Percentiles rank a stretch among this genome's conserved stretches.
phyloP scores from a whole-genome alignment of 2,113 vertebrate genomes.

The Ptychochromis oligacanthus region DNA sequence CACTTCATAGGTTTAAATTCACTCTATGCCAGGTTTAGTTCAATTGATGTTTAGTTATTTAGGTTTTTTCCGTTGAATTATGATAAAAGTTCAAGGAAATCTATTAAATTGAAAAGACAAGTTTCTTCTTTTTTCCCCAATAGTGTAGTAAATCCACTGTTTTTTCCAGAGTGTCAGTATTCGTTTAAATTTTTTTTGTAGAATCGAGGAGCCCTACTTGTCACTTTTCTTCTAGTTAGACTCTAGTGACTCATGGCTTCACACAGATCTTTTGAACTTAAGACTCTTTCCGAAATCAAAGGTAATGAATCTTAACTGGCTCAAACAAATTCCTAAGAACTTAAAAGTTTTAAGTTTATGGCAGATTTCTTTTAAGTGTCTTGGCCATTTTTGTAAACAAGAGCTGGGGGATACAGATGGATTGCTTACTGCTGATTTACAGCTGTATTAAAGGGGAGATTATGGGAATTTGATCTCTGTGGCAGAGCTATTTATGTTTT shows the following conservation, averaged over 20 bases:
- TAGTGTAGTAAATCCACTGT: too few species aligned
- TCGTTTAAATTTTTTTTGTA: background rate
- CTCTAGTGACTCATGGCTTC: background rate
- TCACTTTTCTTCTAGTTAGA: background rate
- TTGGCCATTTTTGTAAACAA: too few species aligned
- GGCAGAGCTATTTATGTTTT: too few species aligned
- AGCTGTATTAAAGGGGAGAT: background rate
- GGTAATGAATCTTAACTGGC: background rate
- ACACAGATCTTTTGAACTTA: background rate
- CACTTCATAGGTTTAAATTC: background rate
- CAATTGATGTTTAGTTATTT: background rate
- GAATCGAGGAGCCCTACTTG: background rate
- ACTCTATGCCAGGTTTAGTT: background rate
- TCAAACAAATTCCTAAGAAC: background rate
- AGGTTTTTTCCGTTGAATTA: background rate
- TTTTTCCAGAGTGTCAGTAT: too few species aligned
- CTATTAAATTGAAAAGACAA: too few species aligned
- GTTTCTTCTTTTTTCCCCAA: too few species aligned
- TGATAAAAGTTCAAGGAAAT: background rate
- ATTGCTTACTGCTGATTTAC: background rate
- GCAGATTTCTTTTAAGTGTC: too few species aligned
- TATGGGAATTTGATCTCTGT: background rate
- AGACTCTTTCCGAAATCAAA: background rate
- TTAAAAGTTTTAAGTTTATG: background rate
- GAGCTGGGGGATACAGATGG: background rate